phyloP scores from a whole-genome alignment of 2,113 vertebrate species.

The Euleptes europaea region DNA sequence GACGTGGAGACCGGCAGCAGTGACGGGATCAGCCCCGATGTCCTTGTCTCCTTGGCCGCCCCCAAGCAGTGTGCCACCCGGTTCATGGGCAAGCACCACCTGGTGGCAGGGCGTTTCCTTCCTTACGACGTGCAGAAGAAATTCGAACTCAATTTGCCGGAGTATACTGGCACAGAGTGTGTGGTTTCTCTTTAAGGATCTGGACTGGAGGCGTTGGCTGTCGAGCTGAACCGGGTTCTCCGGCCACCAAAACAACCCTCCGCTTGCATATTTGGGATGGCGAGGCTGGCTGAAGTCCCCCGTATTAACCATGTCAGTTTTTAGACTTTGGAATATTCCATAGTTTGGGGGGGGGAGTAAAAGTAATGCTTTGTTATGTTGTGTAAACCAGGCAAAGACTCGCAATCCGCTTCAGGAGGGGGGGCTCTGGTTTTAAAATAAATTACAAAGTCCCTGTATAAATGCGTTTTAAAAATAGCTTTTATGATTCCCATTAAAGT shows the following conservation, averaged over 20 bases:
- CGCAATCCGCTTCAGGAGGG: not conserved
- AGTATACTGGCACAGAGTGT: constrained; percentile 88
- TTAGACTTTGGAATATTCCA: not conserved
- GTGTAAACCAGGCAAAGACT: not conserved
- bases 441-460: not conserved
- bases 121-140: constrained; percentile 94
- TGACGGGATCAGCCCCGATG: constrained; percentile 87
- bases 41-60: constrained; percentile 88
- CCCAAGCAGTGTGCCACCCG: constrained; percentile 87
- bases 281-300: not conserved
- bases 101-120: constrained; percentile 91
- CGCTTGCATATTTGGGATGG: too few species aligned
- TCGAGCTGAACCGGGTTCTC: not conserved
- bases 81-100: constrained; percentile 89
- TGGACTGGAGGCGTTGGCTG: not conserved
- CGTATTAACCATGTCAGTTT: not conserved
- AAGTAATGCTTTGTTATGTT: not conserved
- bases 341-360: not conserved
- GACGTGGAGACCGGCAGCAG: constrained; percentile 77
- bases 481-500: not conserved
- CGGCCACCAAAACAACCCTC: not conserved
- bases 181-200: constrained; percentile 83
- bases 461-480: not conserved
- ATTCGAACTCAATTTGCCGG: constrained; percentile 88
- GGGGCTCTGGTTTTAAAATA: not conserved